A percentile compares a stretch with the other conserved stretches of the same genome.
Evolutionary conservation across 2,888 invertebrate species (phyloP).

Genomic region (Prionchulus punctatus): DNA sequence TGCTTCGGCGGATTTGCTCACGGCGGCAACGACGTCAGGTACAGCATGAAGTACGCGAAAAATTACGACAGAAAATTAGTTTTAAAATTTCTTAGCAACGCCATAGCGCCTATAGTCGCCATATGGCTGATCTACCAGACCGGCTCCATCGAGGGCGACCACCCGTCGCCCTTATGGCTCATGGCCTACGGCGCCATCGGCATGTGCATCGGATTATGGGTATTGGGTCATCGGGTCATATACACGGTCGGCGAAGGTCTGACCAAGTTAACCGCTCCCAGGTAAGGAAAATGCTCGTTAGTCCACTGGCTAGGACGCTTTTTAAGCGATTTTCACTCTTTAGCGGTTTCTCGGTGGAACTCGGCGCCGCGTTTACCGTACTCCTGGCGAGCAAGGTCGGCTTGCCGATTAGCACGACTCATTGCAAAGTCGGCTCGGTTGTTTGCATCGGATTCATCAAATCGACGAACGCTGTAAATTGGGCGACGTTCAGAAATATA

Average conservation of each 20-base stretch:
- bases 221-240: conserved; percentile 88
- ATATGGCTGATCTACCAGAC: conserved; percentile 76
- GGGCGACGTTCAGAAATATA: conserved; percentile 56
- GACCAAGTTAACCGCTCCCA: conserved; percentile 86
- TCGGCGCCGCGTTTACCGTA: conserved; percentile 89
- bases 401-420: conserved; percentile 89
- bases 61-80: too few species aligned
- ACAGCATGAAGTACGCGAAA: too few species aligned
- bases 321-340: too few species aligned
- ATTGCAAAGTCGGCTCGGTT: conserved; percentile 98
- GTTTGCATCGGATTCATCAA: conserved; percentile 80
- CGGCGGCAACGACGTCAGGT: conserved; percentile 96
- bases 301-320: too few species aligned
- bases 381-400: conserved; percentile 89
- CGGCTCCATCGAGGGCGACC: too few species aligned
- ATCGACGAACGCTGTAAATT: conserved; percentile 42
- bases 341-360: conserved; percentile 85
- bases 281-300: too few species aligned
- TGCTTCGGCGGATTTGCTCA: conserved; percentile 97
- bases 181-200: conserved; percentile 85
- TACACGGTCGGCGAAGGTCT: conserved; percentile 92
- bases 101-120: conserved; percentile 88
- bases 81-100: conserved; percentile 52
- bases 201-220: conserved; percentile 84
- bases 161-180: conserved; percentile 77